These are phyloP conservation scores for Pituophis catenifer DNA, from an alignment of 2,113 vertebrate species.

Conservation along the genomic window DNA sequence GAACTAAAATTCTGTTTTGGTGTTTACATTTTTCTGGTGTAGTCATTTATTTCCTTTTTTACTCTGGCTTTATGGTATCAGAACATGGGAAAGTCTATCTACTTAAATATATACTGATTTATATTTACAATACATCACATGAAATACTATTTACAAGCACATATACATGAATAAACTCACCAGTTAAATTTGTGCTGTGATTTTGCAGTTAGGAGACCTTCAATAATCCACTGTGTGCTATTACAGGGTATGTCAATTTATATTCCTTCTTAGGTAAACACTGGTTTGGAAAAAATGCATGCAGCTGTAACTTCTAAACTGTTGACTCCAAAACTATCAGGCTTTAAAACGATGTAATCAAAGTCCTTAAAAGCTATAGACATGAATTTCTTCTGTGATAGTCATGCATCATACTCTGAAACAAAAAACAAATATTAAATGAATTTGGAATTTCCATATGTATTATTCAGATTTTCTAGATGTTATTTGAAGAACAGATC, in stretches of 20 bases:
- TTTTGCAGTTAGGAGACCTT: slow-evolving; percentile 44
- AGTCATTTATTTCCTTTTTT: not conserved
- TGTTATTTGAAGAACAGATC: not conserved
- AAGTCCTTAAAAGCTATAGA: slow-evolving; percentile 97
- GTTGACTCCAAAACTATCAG: slow-evolving; percentile 88
- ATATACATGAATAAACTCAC: slow-evolving; percentile 66
- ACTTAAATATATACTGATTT: not conserved
- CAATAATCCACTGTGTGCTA: slow-evolving; percentile 63
- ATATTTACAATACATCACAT: not conserved
- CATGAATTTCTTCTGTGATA: slow-evolving; percentile 91
- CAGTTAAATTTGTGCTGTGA: slow-evolving; percentile 67
- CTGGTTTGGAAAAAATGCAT: slow-evolving; percentile 71
- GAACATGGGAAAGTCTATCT: not conserved
- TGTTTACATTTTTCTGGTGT: not conserved
- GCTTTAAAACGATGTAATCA: slow-evolving; percentile 95
- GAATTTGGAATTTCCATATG: not conserved
- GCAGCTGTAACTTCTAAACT: slow-evolving; percentile 65
- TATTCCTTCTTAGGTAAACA: slow-evolving; percentile 64
- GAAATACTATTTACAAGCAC: not conserved
- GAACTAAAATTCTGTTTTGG: not conserved
- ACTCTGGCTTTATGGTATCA: not conserved
- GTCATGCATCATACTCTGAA: slow-evolving; percentile 90
- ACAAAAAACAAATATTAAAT: slow-evolving; percentile 39
- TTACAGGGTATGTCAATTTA: slow-evolving; percentile 55
- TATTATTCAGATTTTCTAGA: not conserved